A percentile compares a stretch with the other conserved stretches of the same genome.
phyloP scores from a whole-genome alignment of 64 coral and sea anemone genomes.

The Stylophora pistillata region DNA sequence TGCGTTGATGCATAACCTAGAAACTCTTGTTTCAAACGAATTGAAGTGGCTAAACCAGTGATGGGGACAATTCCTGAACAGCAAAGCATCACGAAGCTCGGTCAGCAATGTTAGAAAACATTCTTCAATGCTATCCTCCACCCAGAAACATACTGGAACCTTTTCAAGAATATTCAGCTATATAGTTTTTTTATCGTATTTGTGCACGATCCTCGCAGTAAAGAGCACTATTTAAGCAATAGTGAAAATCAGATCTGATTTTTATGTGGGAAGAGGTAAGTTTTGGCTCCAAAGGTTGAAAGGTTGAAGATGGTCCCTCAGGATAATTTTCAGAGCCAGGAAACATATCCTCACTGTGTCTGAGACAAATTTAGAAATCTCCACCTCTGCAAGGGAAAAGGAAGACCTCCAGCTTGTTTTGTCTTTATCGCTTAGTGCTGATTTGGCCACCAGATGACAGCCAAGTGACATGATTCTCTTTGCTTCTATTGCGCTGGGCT shows the following conservation, averaged over 20 bases:
- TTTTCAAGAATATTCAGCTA: conserved; percentile 54
- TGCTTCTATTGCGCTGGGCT: conserved; percentile 20
- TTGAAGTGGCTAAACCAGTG: conserved; percentile 61
- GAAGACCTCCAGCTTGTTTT: conserved; percentile 59
- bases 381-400: conserved; percentile 62
- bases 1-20: neutral
- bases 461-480: conserved; percentile 44
- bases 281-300: neutral
- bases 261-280: conserved; percentile 49
- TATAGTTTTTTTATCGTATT: no score
- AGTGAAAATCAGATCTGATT: no score
- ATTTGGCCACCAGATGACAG: conserved; percentile 60
- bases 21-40: neutral
- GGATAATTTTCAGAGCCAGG: conserved; percentile 64
- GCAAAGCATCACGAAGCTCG: conserved; percentile 23
- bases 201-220: no score
- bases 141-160: conserved; percentile 35
- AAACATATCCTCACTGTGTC: conserved; percentile 55
- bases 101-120: conserved; percentile 37
- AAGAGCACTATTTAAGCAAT: no score
- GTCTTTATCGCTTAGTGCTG: conserved; percentile 29
- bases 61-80: conserved; percentile 23
- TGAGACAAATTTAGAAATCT: conserved; percentile 55
- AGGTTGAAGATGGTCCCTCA: conserved; percentile 57
- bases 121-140: conserved; percentile 42